Percentiles rank a stretch among this genome's conserved stretches.
These are phyloP conservation scores for Mugil cephalus DNA, from an alignment of 2,113 vertebrate genomes.

Conservation along the genomic window DNA sequence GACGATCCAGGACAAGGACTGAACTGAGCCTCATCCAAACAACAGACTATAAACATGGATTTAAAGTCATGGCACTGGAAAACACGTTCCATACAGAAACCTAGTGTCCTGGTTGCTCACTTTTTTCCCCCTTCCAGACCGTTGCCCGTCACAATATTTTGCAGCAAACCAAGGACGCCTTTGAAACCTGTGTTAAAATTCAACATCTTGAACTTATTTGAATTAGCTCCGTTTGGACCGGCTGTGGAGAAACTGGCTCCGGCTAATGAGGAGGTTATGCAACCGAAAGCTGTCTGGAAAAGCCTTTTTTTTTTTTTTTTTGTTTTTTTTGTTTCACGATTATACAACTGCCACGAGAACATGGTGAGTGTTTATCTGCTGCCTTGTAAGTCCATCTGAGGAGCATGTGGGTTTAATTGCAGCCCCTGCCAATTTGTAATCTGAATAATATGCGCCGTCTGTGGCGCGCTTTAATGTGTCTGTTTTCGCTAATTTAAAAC, in stretches of 20 bases:
- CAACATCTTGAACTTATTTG: constrained; percentile 55
- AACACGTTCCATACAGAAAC: background rate
- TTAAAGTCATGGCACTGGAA: constrained; percentile 9
- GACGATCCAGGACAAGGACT: constrained; percentile 1
- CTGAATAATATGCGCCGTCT: too few species aligned
- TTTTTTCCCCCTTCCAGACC: constrained; percentile 15
- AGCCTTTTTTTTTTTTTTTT: constrained; percentile 15
- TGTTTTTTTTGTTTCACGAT: constrained; percentile 22
- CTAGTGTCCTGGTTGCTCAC: background rate
- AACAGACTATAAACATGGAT: background rate
- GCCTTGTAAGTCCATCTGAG: constrained; percentile 8
- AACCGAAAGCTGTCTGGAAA: constrained; percentile 25
- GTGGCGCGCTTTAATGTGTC: background rate
- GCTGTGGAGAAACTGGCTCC: constrained; percentile 42
- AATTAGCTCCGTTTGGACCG: constrained; percentile 1
- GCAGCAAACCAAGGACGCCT: constrained; percentile 13
- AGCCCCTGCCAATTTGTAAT: too few species aligned
- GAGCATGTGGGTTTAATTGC: background rate
- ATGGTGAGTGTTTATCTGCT: background rate
- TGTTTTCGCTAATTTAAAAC: background rate
- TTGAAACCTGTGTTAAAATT: constrained; percentile 28
- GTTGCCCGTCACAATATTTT: background rate
- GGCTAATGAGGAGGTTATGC: constrained; percentile 18
- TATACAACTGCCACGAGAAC: constrained; percentile 15
- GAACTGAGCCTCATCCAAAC: background rate